Percentiles rank a stretch among this genome's conserved stretches.
These are phyloP conservation scores for Hafferia zeledoni DNA, from an alignment of 2,797 vertebrate genomes.

Conservation along the genomic window DNA sequence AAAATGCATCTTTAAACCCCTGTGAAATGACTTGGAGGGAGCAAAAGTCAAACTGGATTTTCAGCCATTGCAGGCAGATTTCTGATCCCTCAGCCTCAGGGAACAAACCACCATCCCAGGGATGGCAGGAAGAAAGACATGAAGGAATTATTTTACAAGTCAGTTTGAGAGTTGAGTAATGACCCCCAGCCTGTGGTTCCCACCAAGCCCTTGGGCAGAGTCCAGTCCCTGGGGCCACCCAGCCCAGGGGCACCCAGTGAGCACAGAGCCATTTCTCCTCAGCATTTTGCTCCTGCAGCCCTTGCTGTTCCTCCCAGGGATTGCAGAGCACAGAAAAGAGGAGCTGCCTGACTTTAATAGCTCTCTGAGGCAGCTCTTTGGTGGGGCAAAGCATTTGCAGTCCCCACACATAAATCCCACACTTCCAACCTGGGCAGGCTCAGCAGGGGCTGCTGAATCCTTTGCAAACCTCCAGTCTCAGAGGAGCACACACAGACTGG, in stretches of 20 bases:
- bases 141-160: background rate
- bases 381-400: background rate
- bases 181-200: background rate
- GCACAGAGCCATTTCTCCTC: background rate
- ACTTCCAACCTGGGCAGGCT: background rate
- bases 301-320: background rate
- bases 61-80: accelerated
- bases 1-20: background rate
- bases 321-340: background rate
- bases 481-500: background rate
- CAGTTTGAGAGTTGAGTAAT: accelerated
- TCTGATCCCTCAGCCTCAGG: background rate
- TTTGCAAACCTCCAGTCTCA: background rate
- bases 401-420: background rate
- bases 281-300: background rate
- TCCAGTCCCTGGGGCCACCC: background rate
- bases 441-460: background rate
- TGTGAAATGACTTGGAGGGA: background rate
- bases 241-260: background rate
- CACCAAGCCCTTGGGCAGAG: background rate
- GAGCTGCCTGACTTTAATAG: conserved; percentile 2
- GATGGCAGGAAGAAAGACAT: background rate
- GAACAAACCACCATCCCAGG: background rate
- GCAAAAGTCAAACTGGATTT: background rate
- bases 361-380: background rate